Conservation (phyloP, 2,888 invertebrate genomes). For the Chrysolina haemoptera region DNA sequence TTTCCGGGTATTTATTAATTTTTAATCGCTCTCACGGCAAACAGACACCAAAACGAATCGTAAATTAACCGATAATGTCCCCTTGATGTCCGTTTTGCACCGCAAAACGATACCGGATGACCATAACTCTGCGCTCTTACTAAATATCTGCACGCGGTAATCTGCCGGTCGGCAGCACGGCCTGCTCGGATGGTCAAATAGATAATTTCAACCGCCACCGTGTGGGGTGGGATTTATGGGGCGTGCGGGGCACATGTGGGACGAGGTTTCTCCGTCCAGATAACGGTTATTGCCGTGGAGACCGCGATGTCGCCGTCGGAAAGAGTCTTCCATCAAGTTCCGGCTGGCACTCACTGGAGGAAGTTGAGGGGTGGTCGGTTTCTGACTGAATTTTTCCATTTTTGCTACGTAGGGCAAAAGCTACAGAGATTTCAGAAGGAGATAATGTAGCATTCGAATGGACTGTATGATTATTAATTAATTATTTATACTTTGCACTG, state of each 20-base stretch:
- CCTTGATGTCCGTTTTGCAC: constrained; percentile 56
- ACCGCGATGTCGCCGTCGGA: constrained; percentile 25
- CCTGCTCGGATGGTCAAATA: constrained; percentile 50
- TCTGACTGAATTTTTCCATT: neutral
- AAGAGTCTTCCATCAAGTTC: constrained; percentile 8
- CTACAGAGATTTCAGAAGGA: neutral
- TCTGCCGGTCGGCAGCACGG: constrained; percentile 47
- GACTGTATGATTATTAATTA: no score
- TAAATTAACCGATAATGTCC: constrained; percentile 56
- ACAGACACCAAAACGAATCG: constrained; percentile 50
- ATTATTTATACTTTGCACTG: no score
- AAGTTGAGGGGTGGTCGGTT: neutral
- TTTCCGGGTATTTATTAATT: constrained; percentile 50
- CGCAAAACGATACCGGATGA: constrained; percentile 62
- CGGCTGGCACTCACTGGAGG: neutral
- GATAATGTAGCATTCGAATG: no score
- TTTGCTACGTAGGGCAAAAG: neutral
- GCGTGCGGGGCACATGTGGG: constrained; percentile 38
- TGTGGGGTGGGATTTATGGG: constrained; percentile 48
- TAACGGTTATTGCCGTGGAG: constrained; percentile 44
- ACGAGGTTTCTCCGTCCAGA: constrained; percentile 29
- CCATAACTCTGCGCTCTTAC: constrained; percentile 60
- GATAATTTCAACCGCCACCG: constrained; percentile 49
- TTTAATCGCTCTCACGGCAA: constrained; percentile 52
- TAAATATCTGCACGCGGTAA: constrained; percentile 59